phyloP scores from a whole-genome alignment of 2,888 invertebrate genomes.

The Malachius bipustulatus region DNA sequence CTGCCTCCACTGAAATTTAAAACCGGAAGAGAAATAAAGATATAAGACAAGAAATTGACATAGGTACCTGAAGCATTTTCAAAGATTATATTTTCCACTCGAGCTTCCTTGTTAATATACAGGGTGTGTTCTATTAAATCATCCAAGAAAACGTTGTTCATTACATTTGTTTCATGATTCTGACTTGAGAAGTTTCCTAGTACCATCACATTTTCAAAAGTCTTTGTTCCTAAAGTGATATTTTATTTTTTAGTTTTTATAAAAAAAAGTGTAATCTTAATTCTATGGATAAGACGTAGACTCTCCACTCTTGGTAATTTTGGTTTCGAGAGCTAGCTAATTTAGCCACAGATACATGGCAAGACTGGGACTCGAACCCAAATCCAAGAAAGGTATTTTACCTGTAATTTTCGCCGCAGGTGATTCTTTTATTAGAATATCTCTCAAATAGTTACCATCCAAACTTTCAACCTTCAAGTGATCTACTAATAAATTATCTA shows the following conservation, averaged over 20 bases:
- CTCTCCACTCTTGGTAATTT: too few species aligned
- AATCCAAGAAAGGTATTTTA: too few species aligned
- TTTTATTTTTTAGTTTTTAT: too few species aligned
- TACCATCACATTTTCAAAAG: conserved; percentile 21
- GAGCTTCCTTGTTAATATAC: conserved; percentile 20
- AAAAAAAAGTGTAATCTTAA: too few species aligned
- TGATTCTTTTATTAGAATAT: background rate
- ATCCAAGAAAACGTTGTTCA: conserved; percentile 23
- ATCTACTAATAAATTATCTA: too few species aligned
- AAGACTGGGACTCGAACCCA: too few species aligned
- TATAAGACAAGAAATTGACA: background rate
- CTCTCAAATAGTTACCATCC: conserved; percentile 17
- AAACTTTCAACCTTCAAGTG: conserved; percentile 22
- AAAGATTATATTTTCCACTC: conserved; percentile 20
- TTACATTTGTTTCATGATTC: conserved; percentile 13
- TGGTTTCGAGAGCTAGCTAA: too few species aligned
- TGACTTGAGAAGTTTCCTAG: conserved; percentile 20
- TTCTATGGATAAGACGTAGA: too few species aligned
- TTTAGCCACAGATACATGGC: too few species aligned
- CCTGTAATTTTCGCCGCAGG: conserved; percentile 6
- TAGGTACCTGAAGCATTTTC: conserved; percentile 22
- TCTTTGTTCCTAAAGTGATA: conserved; percentile 19
- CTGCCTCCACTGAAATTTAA: too few species aligned
- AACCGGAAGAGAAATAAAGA: too few species aligned
- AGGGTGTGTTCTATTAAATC: conserved; percentile 20